Percentiles rank a stretch among this genome's conserved stretches.
phyloP scores from a whole-genome alignment of 2,888 invertebrate genomes.

The Stratiomys singularior region DNA sequence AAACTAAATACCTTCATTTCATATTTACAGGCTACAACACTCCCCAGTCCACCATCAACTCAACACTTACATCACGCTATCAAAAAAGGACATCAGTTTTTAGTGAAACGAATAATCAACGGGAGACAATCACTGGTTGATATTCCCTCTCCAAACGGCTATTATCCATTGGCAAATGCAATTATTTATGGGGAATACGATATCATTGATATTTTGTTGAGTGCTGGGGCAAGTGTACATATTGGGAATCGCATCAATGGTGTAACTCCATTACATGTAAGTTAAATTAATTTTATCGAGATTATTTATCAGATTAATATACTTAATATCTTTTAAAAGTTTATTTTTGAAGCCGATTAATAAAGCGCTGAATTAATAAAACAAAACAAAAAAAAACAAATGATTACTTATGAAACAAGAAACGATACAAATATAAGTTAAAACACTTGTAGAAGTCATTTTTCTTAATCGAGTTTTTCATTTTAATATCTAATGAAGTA shows the following conservation, averaged over 20 bases:
- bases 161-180: slow-evolving; percentile 63
- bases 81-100: slow-evolving; percentile 62
- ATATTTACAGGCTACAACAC: slow-evolving; percentile 58
- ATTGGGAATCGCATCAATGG: slow-evolving; percentile 60
- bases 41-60: slow-evolving; percentile 59
- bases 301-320: neutral
- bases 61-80: slow-evolving; percentile 62
- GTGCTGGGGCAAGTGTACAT: slow-evolving; percentile 61
- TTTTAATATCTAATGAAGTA: too few species aligned
- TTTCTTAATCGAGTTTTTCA: too few species aligned
- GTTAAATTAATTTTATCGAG: too few species aligned
- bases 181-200: slow-evolving; percentile 61
- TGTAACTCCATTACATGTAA: slow-evolving; percentile 62
- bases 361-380: too few species aligned
- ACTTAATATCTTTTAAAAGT: neutral
- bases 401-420: neutral
- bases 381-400: too few species aligned
- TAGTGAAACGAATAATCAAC: slow-evolving; percentile 62
- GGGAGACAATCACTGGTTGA: slow-evolving; percentile 60
- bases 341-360: neutral
- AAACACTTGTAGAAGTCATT: too few species aligned
- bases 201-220: slow-evolving; percentile 61
- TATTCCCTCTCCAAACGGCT: slow-evolving; percentile 62
- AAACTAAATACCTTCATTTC: too few species aligned
- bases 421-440: neutral